Base-by-base conservation (phyloP, 2,888 invertebrate genomes). In the Rhyacophila evoluta region DNA sequence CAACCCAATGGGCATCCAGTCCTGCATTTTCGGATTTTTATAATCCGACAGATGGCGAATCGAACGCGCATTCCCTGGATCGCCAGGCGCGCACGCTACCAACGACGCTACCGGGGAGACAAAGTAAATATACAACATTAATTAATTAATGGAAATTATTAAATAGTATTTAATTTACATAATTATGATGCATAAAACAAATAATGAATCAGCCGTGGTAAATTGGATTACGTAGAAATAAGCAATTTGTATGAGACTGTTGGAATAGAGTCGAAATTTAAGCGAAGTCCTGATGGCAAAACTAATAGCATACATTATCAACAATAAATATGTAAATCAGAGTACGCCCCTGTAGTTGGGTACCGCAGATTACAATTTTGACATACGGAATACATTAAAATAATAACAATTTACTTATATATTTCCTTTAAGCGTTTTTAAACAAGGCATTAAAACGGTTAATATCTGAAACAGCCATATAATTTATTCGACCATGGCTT, bases 311-410 rank as follows among this genome's bases (percentile, higher is more conserved):
- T 75, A 75, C 70, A 75, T 75, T 75, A 75, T 70, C 75, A 70
- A 75, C 75, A 69, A 75, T 75, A 75, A 75, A 75, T 75, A 75
- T 75, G 75, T 70, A 69, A 75, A 75, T 55, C 70, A 38, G 75
- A 12, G 69, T 70, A 10, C 36, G 55, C 25, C 55, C 55, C 19
- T 25, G 55, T 55, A 55, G n/a, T 55, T 55, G 2, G 19, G n/a
- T 41, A n/a, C 41, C 41, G n/a, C 10, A 55, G 19, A 25, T 55
- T 25, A 55, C 25, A 19, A 10, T 19, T 55, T 55, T 55, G 55
- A 55, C 55, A 55, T 55, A 55, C 12, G 19, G 55, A 55, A 55
- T 55, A 55, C 25, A 55, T 55, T 55, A 19, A 55, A 55, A 55
- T 25, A 55, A 33, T 55, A 55, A 55, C 19, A 55, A 55, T 6